Conservation (phyloP, 2,888 invertebrate species). For the Chrysomela aeneicollis region DNA sequence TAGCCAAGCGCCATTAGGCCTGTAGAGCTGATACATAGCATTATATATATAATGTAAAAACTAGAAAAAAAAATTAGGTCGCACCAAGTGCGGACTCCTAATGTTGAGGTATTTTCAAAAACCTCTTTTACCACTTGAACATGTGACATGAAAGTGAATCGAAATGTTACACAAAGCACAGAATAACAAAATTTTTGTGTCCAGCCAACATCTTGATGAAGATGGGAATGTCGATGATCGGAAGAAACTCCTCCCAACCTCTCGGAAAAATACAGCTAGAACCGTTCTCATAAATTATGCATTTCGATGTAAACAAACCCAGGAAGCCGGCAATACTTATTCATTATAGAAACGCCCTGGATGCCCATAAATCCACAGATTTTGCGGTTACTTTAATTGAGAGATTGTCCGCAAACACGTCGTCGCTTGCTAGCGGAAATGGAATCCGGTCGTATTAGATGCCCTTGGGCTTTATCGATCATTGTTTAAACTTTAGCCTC, state of each 20-base stretch:
- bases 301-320: conserved; percentile 22
- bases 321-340: conserved; percentile 19
- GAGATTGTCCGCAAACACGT: conserved; percentile 37
- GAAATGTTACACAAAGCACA: too few species aligned
- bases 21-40: too few species aligned
- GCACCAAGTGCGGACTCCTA: too few species aligned
- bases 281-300: conserved; percentile 11
- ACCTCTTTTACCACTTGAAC: too few species aligned
- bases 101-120: too few species aligned
- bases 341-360: conserved; percentile 28
- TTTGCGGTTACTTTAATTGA: conserved; percentile 39
- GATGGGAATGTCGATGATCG: too few species aligned
- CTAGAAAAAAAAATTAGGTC: too few species aligned
- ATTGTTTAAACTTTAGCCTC: conserved; percentile 52
- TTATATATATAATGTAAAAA: too few species aligned
- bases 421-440: conserved; percentile 43
- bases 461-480: conserved; percentile 50
- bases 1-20: too few species aligned
- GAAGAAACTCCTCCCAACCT: not conserved
- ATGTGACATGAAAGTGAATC: too few species aligned
- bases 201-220: too few species aligned
- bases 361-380: conserved; percentile 36
- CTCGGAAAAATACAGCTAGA: not conserved
- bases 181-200: too few species aligned
- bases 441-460: conserved; percentile 48